phyloP scores from a whole-genome alignment of 2,113 vertebrate genomes.

The Felis catus region DNA sequence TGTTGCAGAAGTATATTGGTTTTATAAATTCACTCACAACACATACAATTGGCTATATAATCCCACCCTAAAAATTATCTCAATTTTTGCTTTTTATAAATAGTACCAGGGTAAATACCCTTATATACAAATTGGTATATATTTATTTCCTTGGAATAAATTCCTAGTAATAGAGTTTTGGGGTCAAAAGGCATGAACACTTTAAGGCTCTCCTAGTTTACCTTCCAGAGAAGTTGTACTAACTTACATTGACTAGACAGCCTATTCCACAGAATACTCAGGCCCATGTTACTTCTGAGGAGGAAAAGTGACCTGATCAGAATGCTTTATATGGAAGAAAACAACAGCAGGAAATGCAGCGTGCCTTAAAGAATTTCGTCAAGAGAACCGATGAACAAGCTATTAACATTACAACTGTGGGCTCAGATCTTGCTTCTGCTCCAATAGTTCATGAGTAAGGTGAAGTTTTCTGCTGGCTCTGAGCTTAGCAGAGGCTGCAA shows the following conservation, averaged over 20 bases:
- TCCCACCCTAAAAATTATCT: not conserved
- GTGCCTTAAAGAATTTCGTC: not conserved
- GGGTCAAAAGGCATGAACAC: not conserved
- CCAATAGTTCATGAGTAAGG: not conserved
- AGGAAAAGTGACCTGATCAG: not conserved
- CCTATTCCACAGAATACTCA: not conserved
- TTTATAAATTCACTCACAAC: not conserved
- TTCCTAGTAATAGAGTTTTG: not conserved
- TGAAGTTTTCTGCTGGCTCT: not conserved
- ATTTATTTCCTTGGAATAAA: conserved; percentile 26
- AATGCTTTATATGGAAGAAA: not conserved
- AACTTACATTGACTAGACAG: not conserved
- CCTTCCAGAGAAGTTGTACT: not conserved
- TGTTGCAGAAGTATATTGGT: not conserved
- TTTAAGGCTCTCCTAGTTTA: not conserved
- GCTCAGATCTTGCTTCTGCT: not conserved
- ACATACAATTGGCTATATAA: not conserved
- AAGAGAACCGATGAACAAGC: not conserved
- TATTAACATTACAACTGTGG: not conserved
- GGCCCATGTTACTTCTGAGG: not conserved
- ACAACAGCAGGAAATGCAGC: not conserved
- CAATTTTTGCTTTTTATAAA: not conserved
- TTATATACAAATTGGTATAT: not conserved
- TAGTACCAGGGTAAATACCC: not conserved
- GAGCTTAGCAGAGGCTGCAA: not conserved